Base-by-base conservation (phyloP, 2,888 invertebrate genomes). In the Hesperia comma region DNA sequence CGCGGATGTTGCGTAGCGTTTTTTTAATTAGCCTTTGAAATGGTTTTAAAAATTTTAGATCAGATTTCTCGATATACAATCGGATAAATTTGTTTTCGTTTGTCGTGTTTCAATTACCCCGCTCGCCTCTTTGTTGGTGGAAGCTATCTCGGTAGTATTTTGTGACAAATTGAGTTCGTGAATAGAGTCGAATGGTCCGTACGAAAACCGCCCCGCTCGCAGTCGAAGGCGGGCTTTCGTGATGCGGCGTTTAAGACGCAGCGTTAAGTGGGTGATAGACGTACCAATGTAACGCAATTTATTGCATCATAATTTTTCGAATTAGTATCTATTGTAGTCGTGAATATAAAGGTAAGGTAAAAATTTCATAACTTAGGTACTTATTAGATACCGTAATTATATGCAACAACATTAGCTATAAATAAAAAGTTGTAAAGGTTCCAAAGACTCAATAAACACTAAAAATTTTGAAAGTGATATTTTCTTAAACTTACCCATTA, bases 281-380 rank as follows among this genome's bases (percentile, higher is more conserved):
- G 53, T 19, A 14, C 72, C 70, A 64, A 70, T 21, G 12, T 21
- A 21, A 21, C n/a, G 17, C 21, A n/a, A 21, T 21, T n/a, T 2
- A 17, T 46, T 12, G 41, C 10, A 41, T 5, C 17, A 17, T 7
- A 26, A 26, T 5, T 26, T 26, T 4, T 26, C 26, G 26, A 26
- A 26, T 26, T 26, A 26, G 26, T 2, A 26, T 26, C 5, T 4
- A 26, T n/a, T n/a, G n/a, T 4, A 26, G 5, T 26, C 26, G 5
- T 26, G 26, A 26, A 26, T 5, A 26, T 26, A 26, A 26, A 26
- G 26, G 26, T 26, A 26, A 26, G n/a, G n/a, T n/a, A 26, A 26
- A 26, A 26, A 26, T 26, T n/a, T n/a, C n/a, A n/a, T n/a, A n/a
- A n/a, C n/a, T n/a, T 26, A 5, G 5, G 26, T 26, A 26, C 26